Percentiles rank a stretch among this genome's conserved stretches.
Conservation (phyloP, 2,797 vertebrate species). For the Benthosema pterotum region DNA sequence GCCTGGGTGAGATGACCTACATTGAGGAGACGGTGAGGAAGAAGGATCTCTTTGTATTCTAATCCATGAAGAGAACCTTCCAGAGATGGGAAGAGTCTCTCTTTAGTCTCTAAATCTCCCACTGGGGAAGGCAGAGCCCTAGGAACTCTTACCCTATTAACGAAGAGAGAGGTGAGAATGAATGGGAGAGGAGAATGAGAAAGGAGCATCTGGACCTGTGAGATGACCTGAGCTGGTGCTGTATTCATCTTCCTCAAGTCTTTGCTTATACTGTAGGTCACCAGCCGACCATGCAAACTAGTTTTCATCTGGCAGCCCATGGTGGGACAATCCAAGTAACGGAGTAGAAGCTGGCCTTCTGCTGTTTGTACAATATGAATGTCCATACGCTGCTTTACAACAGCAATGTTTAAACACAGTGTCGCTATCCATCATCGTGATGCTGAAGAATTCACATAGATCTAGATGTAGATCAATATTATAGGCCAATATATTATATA, state of each 20-base stretch:
- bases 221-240: conserved; percentile 46
- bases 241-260: conserved; percentile 50
- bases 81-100: conserved; percentile 22
- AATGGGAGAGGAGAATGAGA: neutral
- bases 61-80: conserved; percentile 32
- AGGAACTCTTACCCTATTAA: neutral
- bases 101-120: conserved; percentile 41
- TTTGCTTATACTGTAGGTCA: conserved; percentile 30
- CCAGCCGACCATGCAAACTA: conserved; percentile 40
- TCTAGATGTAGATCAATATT: no score
- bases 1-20: conserved; percentile 35
- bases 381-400: conserved; percentile 8
- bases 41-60: conserved; percentile 13
- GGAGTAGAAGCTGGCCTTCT: neutral
- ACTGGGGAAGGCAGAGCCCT: conserved; percentile 12
- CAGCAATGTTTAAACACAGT: no score
- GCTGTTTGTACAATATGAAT: conserved; percentile 16
- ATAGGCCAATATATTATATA: no score
- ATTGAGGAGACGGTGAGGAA: conserved; percentile 22
- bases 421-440: no score
- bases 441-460: no score
- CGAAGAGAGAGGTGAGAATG: neutral
- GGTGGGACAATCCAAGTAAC: no score
- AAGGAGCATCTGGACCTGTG: conserved; percentile 29
- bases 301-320: conserved; percentile 12